A percentile compares a stretch with the other conserved stretches of the same genome.
phyloP scores from a whole-genome alignment of 2,888 invertebrate species.

The Lampropteryx suffumata region DNA sequence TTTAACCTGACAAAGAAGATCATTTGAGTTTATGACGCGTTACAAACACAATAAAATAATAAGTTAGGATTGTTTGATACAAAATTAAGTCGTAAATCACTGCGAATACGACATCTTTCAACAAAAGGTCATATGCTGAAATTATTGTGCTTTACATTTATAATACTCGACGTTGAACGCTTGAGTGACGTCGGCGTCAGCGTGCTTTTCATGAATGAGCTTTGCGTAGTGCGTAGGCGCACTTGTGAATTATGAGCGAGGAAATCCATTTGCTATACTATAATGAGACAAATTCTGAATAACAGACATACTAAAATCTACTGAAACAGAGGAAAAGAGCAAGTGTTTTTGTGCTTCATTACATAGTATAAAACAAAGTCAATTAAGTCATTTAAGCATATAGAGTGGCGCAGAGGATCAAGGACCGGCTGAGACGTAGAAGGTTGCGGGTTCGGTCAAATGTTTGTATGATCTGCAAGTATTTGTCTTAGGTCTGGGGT shows the following conservation, averaged over 20 bases:
- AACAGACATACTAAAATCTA: too few relatives aligned
- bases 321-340: too few relatives aligned
- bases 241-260: constrained; percentile 10
- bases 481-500: too few relatives aligned
- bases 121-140: constrained; percentile 49
- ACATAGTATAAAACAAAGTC: too few relatives aligned
- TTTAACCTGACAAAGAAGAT: constrained; percentile 14
- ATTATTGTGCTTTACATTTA: constrained; percentile 54
- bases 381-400: too few relatives aligned
- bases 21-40: constrained; percentile 13
- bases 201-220: constrained; percentile 35
- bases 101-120: constrained; percentile 32
- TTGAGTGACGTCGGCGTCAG: constrained; percentile 46
- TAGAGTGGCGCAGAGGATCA: too few relatives aligned
- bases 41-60: constrained; percentile 4
- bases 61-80: constrained; percentile 14
- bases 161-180: constrained; percentile 32
- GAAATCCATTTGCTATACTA: constrained; percentile 5
- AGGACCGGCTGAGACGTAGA: too few relatives aligned
- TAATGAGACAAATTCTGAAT: constrained; percentile 13
- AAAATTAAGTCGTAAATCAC: constrained; percentile 22
- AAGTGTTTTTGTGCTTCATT: too few relatives aligned
- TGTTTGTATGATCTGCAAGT: too few relatives aligned
- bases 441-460: too few relatives aligned
- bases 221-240: constrained; percentile 15